Evolutionary conservation across 2,888 invertebrate species (phyloP).

Genomic region (Agonopterix subpropinquella): DNA sequence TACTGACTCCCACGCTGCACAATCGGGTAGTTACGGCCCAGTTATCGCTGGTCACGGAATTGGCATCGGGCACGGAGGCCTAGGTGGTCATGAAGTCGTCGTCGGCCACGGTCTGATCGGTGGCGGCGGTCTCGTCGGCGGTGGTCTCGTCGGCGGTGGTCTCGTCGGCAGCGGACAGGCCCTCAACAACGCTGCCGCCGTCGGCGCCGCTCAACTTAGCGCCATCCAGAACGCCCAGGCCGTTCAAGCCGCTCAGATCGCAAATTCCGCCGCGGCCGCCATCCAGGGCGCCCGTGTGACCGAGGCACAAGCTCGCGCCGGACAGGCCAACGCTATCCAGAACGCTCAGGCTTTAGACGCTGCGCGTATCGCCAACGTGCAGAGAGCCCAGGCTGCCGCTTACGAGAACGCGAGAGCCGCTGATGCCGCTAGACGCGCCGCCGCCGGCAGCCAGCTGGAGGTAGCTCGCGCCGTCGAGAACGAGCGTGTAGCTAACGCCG

Average conservation of each 20-base stretch:
- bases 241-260: conserved; percentile 58
- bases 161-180: conserved; percentile 40
- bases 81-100: conserved; percentile 4
- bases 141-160: conserved; percentile 12
- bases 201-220: conserved; percentile 60
- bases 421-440: conserved; percentile 60
- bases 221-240: conserved; percentile 68
- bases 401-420: conserved; percentile 58
- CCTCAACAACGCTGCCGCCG: conserved; percentile 58
- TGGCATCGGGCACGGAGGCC: conserved; percentile 12
- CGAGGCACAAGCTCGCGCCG: conserved; percentile 59
- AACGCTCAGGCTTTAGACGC: conserved; percentile 64
- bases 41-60: conserved; percentile 21
- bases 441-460: conserved; percentile 42
- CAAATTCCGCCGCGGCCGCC: conserved; percentile 60
- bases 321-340: conserved; percentile 56
- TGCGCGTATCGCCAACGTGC: conserved; percentile 57
- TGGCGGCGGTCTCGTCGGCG: conserved; percentile 13
- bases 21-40: conserved; percentile 24
- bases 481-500: conserved; percentile 57
- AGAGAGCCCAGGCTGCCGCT: conserved; percentile 65
- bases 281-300: conserved; percentile 62
- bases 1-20: conserved; percentile 40
- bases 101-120: conserved; percentile 14
- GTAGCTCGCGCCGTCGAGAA: conserved; percentile 47